Conservation (phyloP, 2,888 invertebrate genomes). For the Biston betularia region DNA sequence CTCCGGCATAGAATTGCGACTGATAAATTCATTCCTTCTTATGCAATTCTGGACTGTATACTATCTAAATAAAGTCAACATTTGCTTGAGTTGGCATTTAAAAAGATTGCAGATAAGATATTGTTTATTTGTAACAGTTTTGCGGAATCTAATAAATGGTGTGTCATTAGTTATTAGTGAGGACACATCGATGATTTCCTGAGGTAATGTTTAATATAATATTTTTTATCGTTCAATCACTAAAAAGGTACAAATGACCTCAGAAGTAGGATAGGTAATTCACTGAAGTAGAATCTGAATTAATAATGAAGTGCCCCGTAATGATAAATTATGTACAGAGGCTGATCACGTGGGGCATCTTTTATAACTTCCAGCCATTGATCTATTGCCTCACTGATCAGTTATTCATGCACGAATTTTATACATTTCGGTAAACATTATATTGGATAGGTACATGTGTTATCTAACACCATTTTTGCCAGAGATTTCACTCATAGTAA, state of each 20-base stretch:
- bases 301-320: constrained; percentile 16
- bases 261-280: constrained; percentile 12
- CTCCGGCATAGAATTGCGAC: constrained; percentile 64
- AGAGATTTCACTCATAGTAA: too few relatives aligned
- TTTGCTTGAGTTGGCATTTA: constrained; percentile 9
- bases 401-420: constrained; percentile 2
- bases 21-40: constrained; percentile 50
- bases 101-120: constrained; percentile 23
- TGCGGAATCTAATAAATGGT: constrained; percentile 21
- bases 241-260: constrained; percentile 5
- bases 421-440: neutral
- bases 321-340: constrained; percentile 23
- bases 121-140: constrained; percentile 21
- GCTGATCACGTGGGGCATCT: constrained; percentile 16
- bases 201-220: neutral
- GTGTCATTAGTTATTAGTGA: neutral
- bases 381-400: constrained; percentile 13
- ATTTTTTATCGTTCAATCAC: constrained; percentile 1
- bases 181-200: neutral
- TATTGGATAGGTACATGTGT: neutral
- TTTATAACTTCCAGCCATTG: constrained; percentile 11
- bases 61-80: neutral
- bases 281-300: constrained; percentile 17
- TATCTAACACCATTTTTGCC: neutral
- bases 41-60: constrained; percentile 35